These are phyloP conservation scores for Lochmaea crataegi DNA, from an alignment of 2,888 invertebrate species.

Conservation along the genomic window DNA sequence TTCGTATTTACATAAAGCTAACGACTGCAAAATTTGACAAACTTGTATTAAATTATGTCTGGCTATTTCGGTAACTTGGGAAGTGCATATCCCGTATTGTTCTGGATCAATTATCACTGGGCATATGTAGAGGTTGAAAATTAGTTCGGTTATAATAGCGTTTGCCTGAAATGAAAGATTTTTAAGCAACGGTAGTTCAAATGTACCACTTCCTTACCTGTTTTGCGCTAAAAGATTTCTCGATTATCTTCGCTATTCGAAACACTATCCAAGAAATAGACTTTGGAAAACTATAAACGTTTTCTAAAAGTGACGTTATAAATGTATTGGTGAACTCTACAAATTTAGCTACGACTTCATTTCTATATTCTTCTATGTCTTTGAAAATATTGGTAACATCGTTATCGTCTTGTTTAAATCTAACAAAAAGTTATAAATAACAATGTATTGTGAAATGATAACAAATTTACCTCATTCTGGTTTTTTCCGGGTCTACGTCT, in stretches of 20 bases:
- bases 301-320: slow-evolving; percentile 83
- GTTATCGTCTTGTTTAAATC: slow-evolving; percentile 52
- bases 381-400: slow-evolving; percentile 50
- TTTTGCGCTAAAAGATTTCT: slow-evolving; percentile 70
- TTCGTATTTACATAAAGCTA: slow-evolving; percentile 87
- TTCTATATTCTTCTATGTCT: slow-evolving; percentile 78
- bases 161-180: slow-evolving; percentile 60
- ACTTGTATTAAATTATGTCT: slow-evolving; percentile 91
- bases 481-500: slow-evolving; percentile 91
- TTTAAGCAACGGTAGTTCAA: not conserved
- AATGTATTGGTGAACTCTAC: slow-evolving; percentile 84
- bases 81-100: slow-evolving; percentile 92
- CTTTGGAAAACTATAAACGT: slow-evolving; percentile 91
- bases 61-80: slow-evolving; percentile 90
- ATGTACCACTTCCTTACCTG: slow-evolving; percentile 63
- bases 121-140: slow-evolving; percentile 94
- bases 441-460: not conserved
- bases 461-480: slow-evolving; percentile 72
- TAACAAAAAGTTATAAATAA: slow-evolving; percentile 28
- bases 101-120: slow-evolving; percentile 97
- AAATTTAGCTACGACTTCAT: slow-evolving; percentile 82
- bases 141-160: slow-evolving; percentile 88
- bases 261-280: slow-evolving; percentile 91
- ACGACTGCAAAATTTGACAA: slow-evolving; percentile 92
- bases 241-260: slow-evolving; percentile 80